Evolutionary conservation across 2,113 vertebrate species (phyloP), one percentile per base, ranked within the genome.

Genomic region (Fulica atra): DNA sequence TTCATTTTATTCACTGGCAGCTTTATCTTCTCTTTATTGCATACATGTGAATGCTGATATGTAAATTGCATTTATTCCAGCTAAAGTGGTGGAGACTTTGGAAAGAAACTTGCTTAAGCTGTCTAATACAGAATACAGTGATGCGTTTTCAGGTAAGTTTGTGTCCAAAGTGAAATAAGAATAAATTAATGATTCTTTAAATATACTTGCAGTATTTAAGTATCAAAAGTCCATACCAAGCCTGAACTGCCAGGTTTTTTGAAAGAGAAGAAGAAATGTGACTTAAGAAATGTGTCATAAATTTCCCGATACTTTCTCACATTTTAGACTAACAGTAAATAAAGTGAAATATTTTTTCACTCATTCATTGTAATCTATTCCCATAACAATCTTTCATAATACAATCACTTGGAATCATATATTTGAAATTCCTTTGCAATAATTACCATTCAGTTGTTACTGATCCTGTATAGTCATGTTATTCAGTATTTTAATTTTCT

Each of bases 61-160:
- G 36, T 23, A 61, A 86, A 44, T 63, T 92, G 33, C 66, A 24
- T 89, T 50, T 95, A 51, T 94, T 93, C 16, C 69, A 98, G 98
- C 96, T 93, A 98, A 97, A 90, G 72, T 91, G 59, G 56, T 98
- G 64, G 97, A 98, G 54, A 97, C 94, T 83, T 87, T 97, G 95
- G 97, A 95, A 97, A 98, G 53, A 96, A 98, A 89, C 89, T 96
- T 95, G 44, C 95, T 98, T 66, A 97, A 96, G 86, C 93, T 98
- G 46, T 98, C 98, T 70, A 97, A 97, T 90, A 97, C 98, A 56
- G 97, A 98, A 83, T 97, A 98, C 15, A 59, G 83, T 46, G 98
- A 98, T 84, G 94, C 97, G 23, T 98, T 98, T 73, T 91, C 97
- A 92, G 98, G 98, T 98, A 93, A 98, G 98, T 97, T 85, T n/a